These are phyloP conservation scores for Etheostoma spectabile DNA, from an alignment of 2,113 vertebrate genomes.

Conservation along the genomic window DNA sequence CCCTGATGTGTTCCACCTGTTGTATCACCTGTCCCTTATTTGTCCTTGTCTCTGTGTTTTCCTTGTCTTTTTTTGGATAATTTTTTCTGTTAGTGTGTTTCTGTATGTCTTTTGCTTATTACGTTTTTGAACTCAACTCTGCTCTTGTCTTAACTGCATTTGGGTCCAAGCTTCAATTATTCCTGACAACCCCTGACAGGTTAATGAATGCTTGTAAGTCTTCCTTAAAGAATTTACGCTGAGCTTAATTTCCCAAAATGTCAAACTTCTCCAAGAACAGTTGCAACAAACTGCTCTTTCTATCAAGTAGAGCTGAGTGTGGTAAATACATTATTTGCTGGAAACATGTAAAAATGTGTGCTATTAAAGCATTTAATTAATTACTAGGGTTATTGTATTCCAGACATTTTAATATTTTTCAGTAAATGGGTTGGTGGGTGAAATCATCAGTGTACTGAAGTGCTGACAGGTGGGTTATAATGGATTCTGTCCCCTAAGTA, in stretches of 20 bases:
- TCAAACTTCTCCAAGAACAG: background rate
- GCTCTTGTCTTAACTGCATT: no score
- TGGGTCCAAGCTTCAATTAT: no score
- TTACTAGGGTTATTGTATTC: conserved; percentile 70
- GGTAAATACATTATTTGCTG: conserved; percentile 45
- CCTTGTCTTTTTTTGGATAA: no score
- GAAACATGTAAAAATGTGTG: conserved; percentile 44
- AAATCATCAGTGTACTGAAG: conserved; percentile 74
- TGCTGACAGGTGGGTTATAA: conserved; percentile 75
- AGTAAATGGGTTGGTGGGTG: conserved; percentile 59
- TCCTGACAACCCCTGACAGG: no score
- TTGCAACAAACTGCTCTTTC: conserved; percentile 1
- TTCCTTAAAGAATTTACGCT: no score
- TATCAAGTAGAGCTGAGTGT: background rate
- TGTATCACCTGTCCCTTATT: no score
- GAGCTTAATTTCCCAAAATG: background rate
- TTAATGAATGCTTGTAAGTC: no score
- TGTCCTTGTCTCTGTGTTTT: no score
- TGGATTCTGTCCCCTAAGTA: conserved; percentile 72
- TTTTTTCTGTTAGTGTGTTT: no score
- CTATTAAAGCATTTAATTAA: conserved; percentile 67
- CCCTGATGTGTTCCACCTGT: no score
- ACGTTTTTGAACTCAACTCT: no score
- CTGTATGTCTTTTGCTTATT: no score
- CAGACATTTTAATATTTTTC: conserved; percentile 64